Percentiles rank a stretch among this genome's conserved stretches.
phyloP scores from a whole-genome alignment of 2,797 vertebrate genomes.

The Manis pentadactyla region DNA sequence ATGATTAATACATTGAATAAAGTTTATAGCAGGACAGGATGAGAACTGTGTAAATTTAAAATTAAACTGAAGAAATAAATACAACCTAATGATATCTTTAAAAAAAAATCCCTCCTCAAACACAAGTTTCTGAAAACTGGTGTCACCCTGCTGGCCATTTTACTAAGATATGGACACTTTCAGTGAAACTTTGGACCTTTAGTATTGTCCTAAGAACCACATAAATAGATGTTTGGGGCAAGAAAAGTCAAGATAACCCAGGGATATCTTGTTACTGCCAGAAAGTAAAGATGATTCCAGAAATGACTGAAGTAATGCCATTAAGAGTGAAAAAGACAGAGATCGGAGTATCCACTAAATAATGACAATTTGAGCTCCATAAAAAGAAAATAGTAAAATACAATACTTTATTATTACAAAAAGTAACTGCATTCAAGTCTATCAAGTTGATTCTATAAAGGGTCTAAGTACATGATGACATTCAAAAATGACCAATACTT shows the following conservation, averaged over 20 bases:
- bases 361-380: not conserved
- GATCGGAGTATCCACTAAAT: not conserved
- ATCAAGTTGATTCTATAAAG: not conserved
- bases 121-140: not conserved
- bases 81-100: not conserved
- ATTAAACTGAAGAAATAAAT: conserved; percentile 13
- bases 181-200: not conserved
- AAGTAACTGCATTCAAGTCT: conserved; percentile 17
- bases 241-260: conserved; percentile 54
- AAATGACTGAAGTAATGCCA: not conserved
- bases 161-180: not conserved
- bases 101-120: not conserved
- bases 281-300: not conserved
- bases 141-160: not conserved
- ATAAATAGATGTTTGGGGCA: not conserved
- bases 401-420: too few species aligned
- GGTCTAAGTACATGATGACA: not conserved
- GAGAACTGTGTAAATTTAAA: not conserved
- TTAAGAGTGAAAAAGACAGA: not conserved
- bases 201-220: not conserved
- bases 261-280: not conserved
- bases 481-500: not conserved
- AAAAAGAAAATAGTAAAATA: conserved; percentile 14
- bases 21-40: not conserved
- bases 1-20: not conserved